These are phyloP conservation scores for Leucophenga maculata DNA, from an alignment of 2,888 invertebrate genomes.

Conservation along the genomic window DNA sequence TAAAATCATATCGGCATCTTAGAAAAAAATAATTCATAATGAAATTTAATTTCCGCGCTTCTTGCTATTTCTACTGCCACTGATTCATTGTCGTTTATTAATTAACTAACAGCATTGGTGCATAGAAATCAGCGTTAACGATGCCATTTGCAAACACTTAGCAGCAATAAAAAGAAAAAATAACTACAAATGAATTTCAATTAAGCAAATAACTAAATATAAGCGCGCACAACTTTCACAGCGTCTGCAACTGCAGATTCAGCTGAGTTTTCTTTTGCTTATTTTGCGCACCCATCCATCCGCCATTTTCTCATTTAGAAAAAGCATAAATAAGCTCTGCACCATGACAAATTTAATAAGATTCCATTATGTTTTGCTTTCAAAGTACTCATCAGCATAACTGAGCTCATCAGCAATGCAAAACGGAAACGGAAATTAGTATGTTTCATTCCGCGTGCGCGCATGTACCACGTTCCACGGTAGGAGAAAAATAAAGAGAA, in stretches of 20 bases:
- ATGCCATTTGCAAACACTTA: conserved; percentile 1
- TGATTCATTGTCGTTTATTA: conserved; percentile 6
- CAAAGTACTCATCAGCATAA: no score
- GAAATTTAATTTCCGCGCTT: conserved; percentile 9
- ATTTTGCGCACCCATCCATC: no score
- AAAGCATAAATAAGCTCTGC: no score
- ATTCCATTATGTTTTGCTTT: no score
- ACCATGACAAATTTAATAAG: no score
- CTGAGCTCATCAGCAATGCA: background rate
- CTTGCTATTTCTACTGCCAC: background rate
- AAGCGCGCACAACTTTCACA: no score
- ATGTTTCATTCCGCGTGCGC: background rate
- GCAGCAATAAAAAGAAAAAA: conserved; percentile 1
- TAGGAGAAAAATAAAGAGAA: background rate
- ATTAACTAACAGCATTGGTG: background rate
- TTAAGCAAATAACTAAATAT: conserved; percentile 5
- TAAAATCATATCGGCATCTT: no score
- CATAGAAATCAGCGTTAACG: conserved; percentile 7
- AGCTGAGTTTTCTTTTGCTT: no score
- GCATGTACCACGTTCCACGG: background rate
- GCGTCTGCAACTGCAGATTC: no score
- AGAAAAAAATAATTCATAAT: background rate
- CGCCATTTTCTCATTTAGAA: no score
- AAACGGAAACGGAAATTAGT: conserved; percentile 5
- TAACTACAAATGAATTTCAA: conserved; percentile 6